Percentiles rank a stretch among this genome's conserved stretches.
Evolutionary conservation across 2,888 invertebrate genomes (phyloP).

Genomic region (Gordius sp.): DNA sequence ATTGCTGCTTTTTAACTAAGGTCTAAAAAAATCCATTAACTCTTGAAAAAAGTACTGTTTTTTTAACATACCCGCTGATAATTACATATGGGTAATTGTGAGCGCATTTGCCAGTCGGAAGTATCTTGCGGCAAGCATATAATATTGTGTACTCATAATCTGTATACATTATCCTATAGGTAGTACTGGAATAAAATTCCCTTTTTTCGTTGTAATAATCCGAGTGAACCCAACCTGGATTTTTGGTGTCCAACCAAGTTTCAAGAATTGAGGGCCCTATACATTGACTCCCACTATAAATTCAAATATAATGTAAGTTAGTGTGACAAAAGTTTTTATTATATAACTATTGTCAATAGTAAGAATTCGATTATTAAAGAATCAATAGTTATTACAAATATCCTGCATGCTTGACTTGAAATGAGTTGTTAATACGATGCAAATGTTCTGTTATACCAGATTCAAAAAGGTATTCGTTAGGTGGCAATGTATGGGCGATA

Average conservation of each 20-base stretch:
- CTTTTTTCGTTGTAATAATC: neutral
- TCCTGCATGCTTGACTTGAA: constrained; percentile 8
- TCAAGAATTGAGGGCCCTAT: neutral
- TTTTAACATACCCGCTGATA: constrained; percentile 1
- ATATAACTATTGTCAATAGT: no score
- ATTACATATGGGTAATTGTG: neutral
- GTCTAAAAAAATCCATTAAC: no score
- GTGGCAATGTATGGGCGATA: neutral
- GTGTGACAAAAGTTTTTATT: no score
- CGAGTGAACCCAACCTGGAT: neutral
- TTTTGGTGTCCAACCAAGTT: neutral
- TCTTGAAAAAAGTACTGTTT: no score
- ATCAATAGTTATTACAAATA: no score
- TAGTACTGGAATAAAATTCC: neutral
- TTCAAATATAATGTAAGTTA: no score
- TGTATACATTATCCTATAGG: neutral
- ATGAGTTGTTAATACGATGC: constrained; percentile 4
- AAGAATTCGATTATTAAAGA: no score
- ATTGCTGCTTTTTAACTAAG: no score
- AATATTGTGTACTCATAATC: neutral
- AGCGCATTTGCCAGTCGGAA: neutral
- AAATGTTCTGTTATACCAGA: constrained; percentile 3
- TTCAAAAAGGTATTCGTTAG: constrained; percentile 9
- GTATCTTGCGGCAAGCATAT: neutral
- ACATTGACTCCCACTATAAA: no score